phyloP scores from a whole-genome alignment of 2,797 vertebrate species.

The Miichthys miiuy region DNA sequence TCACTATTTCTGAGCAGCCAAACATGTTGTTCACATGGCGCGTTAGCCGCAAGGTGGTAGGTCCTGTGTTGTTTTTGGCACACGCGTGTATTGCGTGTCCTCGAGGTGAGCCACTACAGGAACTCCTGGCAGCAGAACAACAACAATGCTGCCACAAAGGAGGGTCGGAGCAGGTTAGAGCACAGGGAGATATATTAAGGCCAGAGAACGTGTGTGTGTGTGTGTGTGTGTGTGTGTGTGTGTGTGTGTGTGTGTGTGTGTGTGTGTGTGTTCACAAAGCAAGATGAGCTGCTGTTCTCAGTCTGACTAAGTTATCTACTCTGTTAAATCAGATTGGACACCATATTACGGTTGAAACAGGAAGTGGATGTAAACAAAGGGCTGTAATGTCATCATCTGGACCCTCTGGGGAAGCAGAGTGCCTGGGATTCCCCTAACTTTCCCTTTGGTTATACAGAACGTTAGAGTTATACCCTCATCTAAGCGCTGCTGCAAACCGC shows the following conservation, averaged over 20 bases:
- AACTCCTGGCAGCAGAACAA: constrained; percentile 59
- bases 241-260: background rate
- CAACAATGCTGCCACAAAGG: constrained; percentile 49
- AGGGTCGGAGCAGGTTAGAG: constrained; percentile 51
- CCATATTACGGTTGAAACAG: constrained; percentile 45
- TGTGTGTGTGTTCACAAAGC: background rate
- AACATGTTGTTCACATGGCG: constrained; percentile 57
- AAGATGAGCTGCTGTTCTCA: constrained; percentile 4
- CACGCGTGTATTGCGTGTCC: constrained; percentile 17
- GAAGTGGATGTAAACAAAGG: constrained; percentile 67
- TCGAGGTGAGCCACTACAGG: constrained; percentile 32
- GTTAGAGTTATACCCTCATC: background rate
- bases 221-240: constrained; percentile 4
- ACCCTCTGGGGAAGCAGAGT: constrained; percentile 46
- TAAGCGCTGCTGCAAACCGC: background rate
- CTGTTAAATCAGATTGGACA: constrained; percentile 13
- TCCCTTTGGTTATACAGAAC: constrained; percentile 43
- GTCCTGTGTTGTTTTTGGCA: constrained; percentile 57
- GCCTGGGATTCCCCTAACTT: constrained; percentile 69
- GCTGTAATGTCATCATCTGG: constrained; percentile 34
- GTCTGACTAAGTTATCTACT: constrained; percentile 1
- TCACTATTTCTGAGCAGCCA: constrained; percentile 52
- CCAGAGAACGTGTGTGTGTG: constrained; percentile 16
- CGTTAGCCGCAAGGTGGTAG: constrained; percentile 26
- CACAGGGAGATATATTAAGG: constrained; percentile 21